A percentile compares a stretch with the other conserved stretches of the same genome.
Evolutionary conservation across 2,888 invertebrate species (phyloP).

Genomic region (Troilus luridus): DNA sequence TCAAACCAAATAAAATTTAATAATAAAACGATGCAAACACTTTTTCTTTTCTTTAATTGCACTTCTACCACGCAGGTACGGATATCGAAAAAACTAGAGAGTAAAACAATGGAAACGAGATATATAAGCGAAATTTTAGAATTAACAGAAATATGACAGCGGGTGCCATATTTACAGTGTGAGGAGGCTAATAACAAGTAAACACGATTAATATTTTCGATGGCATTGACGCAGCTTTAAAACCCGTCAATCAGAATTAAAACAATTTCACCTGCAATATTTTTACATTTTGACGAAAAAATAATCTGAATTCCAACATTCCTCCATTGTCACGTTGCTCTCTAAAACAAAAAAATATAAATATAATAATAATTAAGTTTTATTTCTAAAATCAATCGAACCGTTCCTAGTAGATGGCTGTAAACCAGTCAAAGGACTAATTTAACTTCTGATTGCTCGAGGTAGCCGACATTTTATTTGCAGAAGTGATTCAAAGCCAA

Average conservation of each 20-base stretch:
- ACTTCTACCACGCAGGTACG: not conserved
- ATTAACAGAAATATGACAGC: not conserved
- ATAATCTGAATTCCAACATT: not conserved
- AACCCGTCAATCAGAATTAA: not conserved
- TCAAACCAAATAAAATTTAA: too few species aligned
- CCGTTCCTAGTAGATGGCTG: not conserved
- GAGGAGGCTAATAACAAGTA: not conserved
- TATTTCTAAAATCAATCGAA: not conserved
- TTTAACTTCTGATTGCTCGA: conserved; percentile 15
- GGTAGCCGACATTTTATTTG: not conserved
- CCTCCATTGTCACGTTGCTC: not conserved
- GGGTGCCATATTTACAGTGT: not conserved
- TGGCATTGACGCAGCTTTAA: not conserved
- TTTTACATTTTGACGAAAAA: not conserved
- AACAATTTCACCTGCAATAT: not conserved
- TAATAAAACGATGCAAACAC: too few species aligned
- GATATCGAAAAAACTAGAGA: not conserved
- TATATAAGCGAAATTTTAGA: not conserved
- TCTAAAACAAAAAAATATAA: not conserved
- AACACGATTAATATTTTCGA: conserved; percentile 22
- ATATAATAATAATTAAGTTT: not conserved
- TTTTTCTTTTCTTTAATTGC: not conserved
- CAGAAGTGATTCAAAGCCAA: not conserved
- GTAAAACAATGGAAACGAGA: conserved; percentile 1
- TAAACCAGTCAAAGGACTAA: not conserved